Evolutionary conservation across 2,797 vertebrate species (phyloP).

Genomic region (Enteromius paludinosus): DNA sequence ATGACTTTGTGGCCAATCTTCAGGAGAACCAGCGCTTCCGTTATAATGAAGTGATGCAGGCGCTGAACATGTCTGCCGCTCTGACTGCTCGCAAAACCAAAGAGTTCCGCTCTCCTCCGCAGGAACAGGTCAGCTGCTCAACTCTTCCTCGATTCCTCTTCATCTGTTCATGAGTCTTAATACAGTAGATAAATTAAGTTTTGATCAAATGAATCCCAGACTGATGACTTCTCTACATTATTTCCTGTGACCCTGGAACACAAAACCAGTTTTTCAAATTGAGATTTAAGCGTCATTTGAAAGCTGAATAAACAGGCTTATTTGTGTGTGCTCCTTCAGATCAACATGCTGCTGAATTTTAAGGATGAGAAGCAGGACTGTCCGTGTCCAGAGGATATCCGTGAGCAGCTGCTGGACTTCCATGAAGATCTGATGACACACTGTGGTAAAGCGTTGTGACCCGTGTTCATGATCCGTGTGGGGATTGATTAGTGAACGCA

Average conservation of each 20-base stretch:
- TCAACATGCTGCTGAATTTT: constrained; percentile 96
- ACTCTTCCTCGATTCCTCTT: neutral
- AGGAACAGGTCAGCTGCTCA: constrained; percentile 86
- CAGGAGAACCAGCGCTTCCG: constrained; percentile 95
- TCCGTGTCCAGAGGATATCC: constrained; percentile 90
- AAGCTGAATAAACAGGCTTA: no score
- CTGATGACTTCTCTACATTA: neutral
- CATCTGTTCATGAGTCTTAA: neutral
- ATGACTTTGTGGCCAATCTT: constrained; percentile 93
- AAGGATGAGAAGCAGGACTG: constrained; percentile 94
- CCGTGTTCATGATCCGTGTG: neutral
- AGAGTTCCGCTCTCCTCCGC: constrained; percentile 94
- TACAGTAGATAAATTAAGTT: neutral
- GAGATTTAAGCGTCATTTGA: no score
- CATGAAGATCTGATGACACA: constrained; percentile 95
- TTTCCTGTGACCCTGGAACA: neutral
- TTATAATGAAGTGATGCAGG: constrained; percentile 97
- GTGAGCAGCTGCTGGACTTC: constrained; percentile 91
- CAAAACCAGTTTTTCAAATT: no score
- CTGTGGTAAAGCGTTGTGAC: constrained; percentile 80
- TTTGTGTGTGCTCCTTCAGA: constrained; percentile 73
- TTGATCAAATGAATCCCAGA: neutral
- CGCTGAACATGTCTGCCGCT: constrained; percentile 96
- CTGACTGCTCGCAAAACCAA: constrained; percentile 95
- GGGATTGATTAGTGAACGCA: neutral